Conservation (phyloP, 2,113 vertebrate genomes). For the Datnioides undecimradiatus region DNA sequence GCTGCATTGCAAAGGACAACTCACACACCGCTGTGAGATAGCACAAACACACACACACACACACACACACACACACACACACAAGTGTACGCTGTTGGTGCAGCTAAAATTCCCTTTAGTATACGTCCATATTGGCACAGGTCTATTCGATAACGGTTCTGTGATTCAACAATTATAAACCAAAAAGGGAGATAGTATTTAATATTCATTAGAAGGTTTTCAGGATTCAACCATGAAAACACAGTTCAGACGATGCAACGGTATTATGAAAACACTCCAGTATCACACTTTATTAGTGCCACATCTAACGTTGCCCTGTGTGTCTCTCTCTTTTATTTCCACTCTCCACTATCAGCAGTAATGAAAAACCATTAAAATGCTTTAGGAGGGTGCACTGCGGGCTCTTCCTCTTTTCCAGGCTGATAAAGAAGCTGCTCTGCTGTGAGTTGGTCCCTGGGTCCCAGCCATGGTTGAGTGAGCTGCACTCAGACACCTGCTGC, state of each 20-base stretch:
- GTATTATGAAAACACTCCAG: background rate
- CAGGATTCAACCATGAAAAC: background rate
- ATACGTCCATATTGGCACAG: background rate
- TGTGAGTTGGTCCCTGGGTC: slow-evolving; percentile 23
- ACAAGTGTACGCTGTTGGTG: background rate
- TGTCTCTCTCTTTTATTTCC: slow-evolving; percentile 29
- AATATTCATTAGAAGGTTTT: background rate
- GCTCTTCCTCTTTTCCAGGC: slow-evolving; percentile 17
- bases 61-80: background rate
- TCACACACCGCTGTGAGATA: slow-evolving; percentile 12
- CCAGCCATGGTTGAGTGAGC: slow-evolving; percentile 45
- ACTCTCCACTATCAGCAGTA: slow-evolving; percentile 33
- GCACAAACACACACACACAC: slow-evolving; percentile 10
- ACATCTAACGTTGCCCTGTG: background rate
- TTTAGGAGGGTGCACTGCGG: slow-evolving; percentile 24
- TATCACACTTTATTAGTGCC: slow-evolving; percentile 2
- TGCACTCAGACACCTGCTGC: slow-evolving; percentile 72
- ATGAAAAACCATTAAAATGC: slow-evolving; percentile 60
- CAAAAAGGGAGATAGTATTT: background rate
- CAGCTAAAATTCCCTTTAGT: background rate
- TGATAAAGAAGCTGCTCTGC: slow-evolving; percentile 40
- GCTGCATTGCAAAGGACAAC: slow-evolving; percentile 26
- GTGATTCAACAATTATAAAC: background rate
- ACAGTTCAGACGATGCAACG: slow-evolving; percentile 1
- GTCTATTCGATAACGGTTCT: background rate